Conservation (phyloP, 2,888 invertebrate genomes). For the Cantharis rustica region DNA sequence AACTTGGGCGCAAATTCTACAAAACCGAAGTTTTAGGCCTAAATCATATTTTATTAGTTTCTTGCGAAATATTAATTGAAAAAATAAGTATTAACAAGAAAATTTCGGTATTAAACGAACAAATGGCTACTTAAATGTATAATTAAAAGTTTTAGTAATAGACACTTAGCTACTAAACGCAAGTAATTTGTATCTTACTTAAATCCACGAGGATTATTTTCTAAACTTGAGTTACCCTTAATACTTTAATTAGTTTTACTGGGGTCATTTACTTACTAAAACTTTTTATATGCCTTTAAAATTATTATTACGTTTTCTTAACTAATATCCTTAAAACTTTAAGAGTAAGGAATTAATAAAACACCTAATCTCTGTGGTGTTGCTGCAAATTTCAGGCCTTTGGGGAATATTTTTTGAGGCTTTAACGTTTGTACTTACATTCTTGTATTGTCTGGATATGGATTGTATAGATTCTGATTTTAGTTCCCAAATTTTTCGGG, state of each 20-base stretch:
- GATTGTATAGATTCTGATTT: too few species aligned
- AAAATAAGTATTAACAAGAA: neutral
- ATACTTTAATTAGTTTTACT: neutral
- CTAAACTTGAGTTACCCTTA: neutral
- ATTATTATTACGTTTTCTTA: neutral
- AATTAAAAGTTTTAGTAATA: neutral
- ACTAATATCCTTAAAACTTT: neutral
- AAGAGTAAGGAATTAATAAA: neutral
- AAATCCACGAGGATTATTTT: neutral
- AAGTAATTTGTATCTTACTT: neutral
- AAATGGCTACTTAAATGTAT: neutral
- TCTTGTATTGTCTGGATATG: too few species aligned
- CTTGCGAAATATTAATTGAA: neutral
- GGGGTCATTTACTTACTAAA: neutral
- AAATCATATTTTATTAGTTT: neutral
- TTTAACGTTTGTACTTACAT: too few species aligned
- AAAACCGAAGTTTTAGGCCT: neutral
- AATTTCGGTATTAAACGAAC: neutral
- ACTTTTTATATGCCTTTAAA: neutral
- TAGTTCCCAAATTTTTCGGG: too few species aligned
- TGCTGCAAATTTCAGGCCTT: too few species aligned
- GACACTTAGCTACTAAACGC: neutral
- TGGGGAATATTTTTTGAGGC: too few species aligned
- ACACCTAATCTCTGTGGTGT: neutral
- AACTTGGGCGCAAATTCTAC: neutral